A percentile compares a stretch with the other conserved stretches of the same genome.
phyloP scores from a whole-genome alignment of 2,888 invertebrate species.

The Julus scanicus region DNA sequence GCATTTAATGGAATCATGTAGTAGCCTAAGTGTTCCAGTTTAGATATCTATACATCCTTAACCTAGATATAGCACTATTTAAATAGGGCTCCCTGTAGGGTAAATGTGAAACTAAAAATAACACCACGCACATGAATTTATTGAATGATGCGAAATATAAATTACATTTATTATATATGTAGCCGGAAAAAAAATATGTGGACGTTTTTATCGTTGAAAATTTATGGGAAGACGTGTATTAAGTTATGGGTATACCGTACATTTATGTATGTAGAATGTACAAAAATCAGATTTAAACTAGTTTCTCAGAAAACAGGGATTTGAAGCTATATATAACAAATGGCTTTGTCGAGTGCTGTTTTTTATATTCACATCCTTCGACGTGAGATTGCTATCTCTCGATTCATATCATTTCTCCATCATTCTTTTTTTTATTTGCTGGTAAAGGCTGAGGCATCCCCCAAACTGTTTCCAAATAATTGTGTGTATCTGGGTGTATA shows the following conservation, averaged over 20 bases:
- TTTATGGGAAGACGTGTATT: neutral
- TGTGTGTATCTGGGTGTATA: neutral
- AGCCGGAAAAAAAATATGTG: neutral
- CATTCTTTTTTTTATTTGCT: neutral
- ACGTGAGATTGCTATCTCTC: neutral
- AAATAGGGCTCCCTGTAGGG: no score
- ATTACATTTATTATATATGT: no score
- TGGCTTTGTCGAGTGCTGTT: neutral
- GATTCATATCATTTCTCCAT: slow-evolving; percentile 28
- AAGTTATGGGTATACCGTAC: neutral
- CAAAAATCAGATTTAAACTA: neutral
- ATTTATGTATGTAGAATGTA: neutral
- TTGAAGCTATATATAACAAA: neutral
- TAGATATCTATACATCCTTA: no score
- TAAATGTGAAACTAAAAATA: no score
- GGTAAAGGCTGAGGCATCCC: neutral
- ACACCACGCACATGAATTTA: neutral
- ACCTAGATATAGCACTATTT: no score
- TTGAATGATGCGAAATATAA: neutral
- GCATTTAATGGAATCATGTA: no score
- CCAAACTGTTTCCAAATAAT: slow-evolving; percentile 17
- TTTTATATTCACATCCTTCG: slow-evolving; percentile 7
- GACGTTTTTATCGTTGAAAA: neutral
- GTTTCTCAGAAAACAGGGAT: neutral
- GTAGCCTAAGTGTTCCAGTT: no score